Conservation (phyloP, 2,888 invertebrate species). For the Eupithecia tripunctaria region DNA sequence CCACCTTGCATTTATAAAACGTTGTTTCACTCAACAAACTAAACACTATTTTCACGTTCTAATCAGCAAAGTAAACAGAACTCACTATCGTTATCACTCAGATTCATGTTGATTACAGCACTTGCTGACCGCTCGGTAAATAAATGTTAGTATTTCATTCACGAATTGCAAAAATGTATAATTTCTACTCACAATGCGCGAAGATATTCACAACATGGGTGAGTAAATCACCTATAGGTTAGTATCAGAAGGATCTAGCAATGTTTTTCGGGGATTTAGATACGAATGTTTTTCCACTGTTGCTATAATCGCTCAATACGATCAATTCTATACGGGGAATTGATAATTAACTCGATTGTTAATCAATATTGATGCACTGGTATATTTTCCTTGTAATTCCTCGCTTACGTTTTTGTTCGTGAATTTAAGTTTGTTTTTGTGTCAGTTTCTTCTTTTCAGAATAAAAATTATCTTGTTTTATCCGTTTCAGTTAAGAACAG, state of each 20-base stretch:
- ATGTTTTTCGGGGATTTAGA: not conserved
- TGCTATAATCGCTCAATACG: not conserved
- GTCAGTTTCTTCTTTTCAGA: not conserved
- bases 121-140: constrained; percentile 14
- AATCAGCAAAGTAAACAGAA: constrained; percentile 24
- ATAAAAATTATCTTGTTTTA: not conserved
- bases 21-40: not conserved
- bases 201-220: not conserved
- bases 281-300: not conserved
- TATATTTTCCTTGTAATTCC: not conserved
- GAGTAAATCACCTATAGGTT: not conserved
- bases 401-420: not conserved
- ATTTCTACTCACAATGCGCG: not conserved
- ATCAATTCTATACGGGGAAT: not conserved
- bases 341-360: not conserved
- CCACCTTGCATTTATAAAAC: constrained; percentile 14
- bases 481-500: too few species aligned
- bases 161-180: not conserved
- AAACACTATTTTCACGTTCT: constrained; percentile 13
- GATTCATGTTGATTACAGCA: constrained; percentile 16
- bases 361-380: not conserved
- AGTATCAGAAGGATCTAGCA: not conserved
- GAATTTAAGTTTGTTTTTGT: not conserved
- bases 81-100: constrained; percentile 26
- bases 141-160: not conserved